These are phyloP conservation scores for Oriolus oriolus DNA, from an alignment of 2,113 vertebrate species.

Conservation along the genomic window DNA sequence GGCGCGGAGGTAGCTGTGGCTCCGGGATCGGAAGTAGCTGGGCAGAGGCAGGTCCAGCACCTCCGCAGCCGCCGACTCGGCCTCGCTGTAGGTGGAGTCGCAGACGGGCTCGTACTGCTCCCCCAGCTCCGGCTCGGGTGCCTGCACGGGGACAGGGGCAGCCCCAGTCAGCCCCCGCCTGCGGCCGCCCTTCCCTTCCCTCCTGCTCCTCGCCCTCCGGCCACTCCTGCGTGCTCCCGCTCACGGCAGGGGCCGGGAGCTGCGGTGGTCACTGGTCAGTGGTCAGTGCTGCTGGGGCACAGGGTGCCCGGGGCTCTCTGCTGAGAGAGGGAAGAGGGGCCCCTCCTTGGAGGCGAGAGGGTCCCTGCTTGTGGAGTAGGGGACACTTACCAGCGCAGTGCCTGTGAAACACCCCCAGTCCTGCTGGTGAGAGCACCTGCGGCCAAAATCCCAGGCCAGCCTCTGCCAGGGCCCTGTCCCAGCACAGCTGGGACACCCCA, in stretches of 20 bases:
- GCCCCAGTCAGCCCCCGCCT: background rate
- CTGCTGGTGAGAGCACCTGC: background rate
- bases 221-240: background rate
- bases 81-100: constrained; percentile 89
- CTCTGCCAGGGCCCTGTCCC: background rate
- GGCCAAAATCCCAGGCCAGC: background rate
- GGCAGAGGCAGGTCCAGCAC: constrained; percentile 89
- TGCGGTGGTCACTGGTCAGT: background rate
- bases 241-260: background rate
- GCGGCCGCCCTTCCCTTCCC: background rate
- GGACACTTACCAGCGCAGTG: background rate
- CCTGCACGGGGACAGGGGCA: constrained; percentile 69
- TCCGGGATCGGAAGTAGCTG: constrained; percentile 95
- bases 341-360: background rate
- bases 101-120: constrained; percentile 88
- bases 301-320: background rate
- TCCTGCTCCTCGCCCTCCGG: background rate
- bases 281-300: background rate
- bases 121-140: constrained; percentile 84
- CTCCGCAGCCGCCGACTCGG: constrained; percentile 83
- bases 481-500: background rate
- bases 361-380: background rate
- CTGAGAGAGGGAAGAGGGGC: background rate
- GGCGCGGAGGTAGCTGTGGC: constrained; percentile 99
- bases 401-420: background rate